Evolutionary conservation across 1,140 invertebrate species (phyloP), one percentile per base, ranked within the genome.

Genomic region (Drosophila mayri): DNA sequence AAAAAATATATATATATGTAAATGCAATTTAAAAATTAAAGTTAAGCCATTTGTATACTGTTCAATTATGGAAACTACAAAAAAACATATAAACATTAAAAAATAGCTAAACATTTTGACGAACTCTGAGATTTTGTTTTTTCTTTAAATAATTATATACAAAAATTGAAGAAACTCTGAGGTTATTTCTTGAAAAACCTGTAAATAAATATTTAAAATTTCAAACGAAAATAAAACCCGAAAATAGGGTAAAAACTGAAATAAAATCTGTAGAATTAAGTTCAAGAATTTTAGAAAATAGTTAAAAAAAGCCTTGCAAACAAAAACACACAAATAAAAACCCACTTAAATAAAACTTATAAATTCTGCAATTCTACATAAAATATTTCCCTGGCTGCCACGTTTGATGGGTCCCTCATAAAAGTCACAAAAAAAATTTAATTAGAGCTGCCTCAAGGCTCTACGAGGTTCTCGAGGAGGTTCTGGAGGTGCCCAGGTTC

Each of bases 381-480:
- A 54, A 38, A 54, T 38, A 25, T 47, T 16, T 47, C 37, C 12
- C 32, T 16, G 8, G 20, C 32, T 37, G 20, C 50, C 50, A 16
- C 32, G 32, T 37, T 54, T 54, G 35, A 38, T 38, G 35, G 20
- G 2, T 25, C n/a, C 20, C 32, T 30, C 20, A 55, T 55, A 55
- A 55, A 55, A 55, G 52, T 55, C 35, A 55, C 35, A 14, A 37
- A 38, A 38, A n/a, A 55, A 55, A 55, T 55, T 55, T 55, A 55
- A 55, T 55, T 55, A 55, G 52, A 55, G 35, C 20, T 16, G 52
- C 52, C 35, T 38, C 52, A 37, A 54, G 50, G 50, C 30, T 52
- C 11, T 11, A 2, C 16, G 11, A 37, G 41, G 7, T 9, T 47
- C 22, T 16, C 20, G 22, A n/a, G 22, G 14, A 28, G 41, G 41